Conservation (phyloP, 2,888 invertebrate genomes). For the Dendrolimus houi region DNA sequence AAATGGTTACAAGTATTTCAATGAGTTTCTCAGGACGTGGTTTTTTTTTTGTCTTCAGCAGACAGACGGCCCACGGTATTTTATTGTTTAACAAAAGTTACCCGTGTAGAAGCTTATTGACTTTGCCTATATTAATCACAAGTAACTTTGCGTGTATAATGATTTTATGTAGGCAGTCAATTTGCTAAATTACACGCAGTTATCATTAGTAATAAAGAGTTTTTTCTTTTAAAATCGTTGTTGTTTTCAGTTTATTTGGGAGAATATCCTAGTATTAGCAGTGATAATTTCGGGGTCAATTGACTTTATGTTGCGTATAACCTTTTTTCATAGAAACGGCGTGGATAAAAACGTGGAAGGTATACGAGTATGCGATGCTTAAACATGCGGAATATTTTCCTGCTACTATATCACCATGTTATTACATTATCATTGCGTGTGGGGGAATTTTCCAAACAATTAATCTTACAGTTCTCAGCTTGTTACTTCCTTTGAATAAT, state of each 20-base stretch:
- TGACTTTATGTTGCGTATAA: slow-evolving; percentile 57
- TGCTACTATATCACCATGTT: slow-evolving; percentile 6
- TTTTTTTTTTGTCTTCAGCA: no score
- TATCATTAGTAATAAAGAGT: neutral
- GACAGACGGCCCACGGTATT: no score
- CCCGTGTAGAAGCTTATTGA: neutral
- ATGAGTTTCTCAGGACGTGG: no score
- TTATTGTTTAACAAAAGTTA: neutral
- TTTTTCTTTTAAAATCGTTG: neutral
- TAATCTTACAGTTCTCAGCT: neutral
- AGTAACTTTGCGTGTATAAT: neutral
- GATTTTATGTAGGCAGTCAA: neutral
- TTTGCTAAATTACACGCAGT: neutral
- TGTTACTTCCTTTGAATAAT: neutral
- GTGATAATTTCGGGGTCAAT: slow-evolving; percentile 53
- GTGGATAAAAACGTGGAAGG: neutral
- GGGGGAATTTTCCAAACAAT: neutral
- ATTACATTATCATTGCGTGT: neutral
- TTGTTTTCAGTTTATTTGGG: neutral
- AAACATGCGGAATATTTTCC: slow-evolving; percentile 21
- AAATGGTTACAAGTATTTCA: no score
- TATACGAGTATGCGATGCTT: slow-evolving; percentile 33
- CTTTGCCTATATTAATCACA: neutral
- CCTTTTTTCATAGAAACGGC: slow-evolving; percentile 29
- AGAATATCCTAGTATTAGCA: slow-evolving; percentile 12